Evolutionary conservation across 2,113 vertebrate genomes (phyloP), one percentile per base, ranked within the genome.

Genomic region (Nannobrachium achirus): DNA sequence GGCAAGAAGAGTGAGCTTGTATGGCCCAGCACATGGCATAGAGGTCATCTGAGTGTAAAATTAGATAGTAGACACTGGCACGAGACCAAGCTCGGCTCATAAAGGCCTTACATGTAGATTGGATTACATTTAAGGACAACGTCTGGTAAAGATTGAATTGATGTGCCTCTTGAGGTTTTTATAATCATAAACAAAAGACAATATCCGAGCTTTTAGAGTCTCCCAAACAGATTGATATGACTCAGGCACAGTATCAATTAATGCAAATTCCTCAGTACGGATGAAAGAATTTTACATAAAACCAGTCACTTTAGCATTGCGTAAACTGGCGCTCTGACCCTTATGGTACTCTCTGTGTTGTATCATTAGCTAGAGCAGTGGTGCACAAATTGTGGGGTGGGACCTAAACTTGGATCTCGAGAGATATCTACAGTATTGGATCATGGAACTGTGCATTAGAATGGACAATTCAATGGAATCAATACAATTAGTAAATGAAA

Each of bases 151-250:
- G 71, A 70, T 56, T 46, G 45, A 60, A 75, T 38, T 48, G 33
- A 85, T 39, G 79, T 84, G 84, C 85, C 85, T 88, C 79, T 68
- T 61, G 40, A 15, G 46, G 39, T 66, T 72, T 68, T 48, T 64
- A 64, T 77, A 56, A 50, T 14, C 48, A 78, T 46, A 45, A 72
- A 66, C 18, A 52, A 68, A 6, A 69, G 14, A 62, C 1, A 13
- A 44, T 62, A 71, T 63, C 52, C 18, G 71, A 41, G 40, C 7
- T 38, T 38, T 80, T 56, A 49, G 33, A 61, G 16, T 4, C 10
- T 39, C 44, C 53, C 42, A 46, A 73, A 70, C 39, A 38, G 15
- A 8, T 76, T 78, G 61, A 66, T 48, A 66, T 6, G 14, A 57
- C 58, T 66, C 68, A 53, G 60, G 66, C 52, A 6, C 16, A 71